Base-by-base conservation (phyloP, 2,797 vertebrate species). In the Kryptolebias ocellatus region DNA sequence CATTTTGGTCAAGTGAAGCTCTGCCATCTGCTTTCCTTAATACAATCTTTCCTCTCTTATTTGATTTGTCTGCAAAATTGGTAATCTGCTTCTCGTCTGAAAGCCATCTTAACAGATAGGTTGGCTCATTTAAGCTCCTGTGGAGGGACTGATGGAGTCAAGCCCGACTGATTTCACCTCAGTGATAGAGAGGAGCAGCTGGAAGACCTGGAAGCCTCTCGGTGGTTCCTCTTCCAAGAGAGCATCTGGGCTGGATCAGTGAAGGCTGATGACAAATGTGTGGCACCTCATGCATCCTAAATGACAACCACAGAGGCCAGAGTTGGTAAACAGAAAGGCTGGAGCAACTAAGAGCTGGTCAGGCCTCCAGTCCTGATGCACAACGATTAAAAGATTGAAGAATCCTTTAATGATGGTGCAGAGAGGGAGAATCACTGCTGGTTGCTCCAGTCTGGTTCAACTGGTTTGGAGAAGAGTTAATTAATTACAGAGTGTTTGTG, bases 31-130 rank as follows among this genome's bases (percentile, higher is more conserved):
- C 53, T 70, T 65, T 59, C 15, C 20, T 55, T 59, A 72, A 74
- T 51, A 39, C 49, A 47, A 46, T 53, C 57, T 11, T 61, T 18
- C 66, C 54, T 45, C 37, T 60, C 65, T 67, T 28, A 27, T 79
- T 64, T 72, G 34, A 65, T 69, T 65, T 9, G 34, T 70, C 84
- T 20, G 42, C 46, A 56, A 64, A 83, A 74, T 61, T 73, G 74
- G 29, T 67, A 81, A 81, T 75, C 81, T 81, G 67, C 62, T 49
- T 67, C 68, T 50, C 0, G 2, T 57, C 49, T 54, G 31, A 60
- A 59, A 67, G 12, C 51, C 54, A 14, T 63, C n/a, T 60, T 67
- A 60, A 24, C 49, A 34, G 8, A 53, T 47, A 61, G 67, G 56
- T 70, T 53, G 27, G 44, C 67, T 74, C 29, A 59, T 82, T 83